phyloP scores from a whole-genome alignment of 2,797 vertebrate genomes.

The Catostomus latipinnis region DNA sequence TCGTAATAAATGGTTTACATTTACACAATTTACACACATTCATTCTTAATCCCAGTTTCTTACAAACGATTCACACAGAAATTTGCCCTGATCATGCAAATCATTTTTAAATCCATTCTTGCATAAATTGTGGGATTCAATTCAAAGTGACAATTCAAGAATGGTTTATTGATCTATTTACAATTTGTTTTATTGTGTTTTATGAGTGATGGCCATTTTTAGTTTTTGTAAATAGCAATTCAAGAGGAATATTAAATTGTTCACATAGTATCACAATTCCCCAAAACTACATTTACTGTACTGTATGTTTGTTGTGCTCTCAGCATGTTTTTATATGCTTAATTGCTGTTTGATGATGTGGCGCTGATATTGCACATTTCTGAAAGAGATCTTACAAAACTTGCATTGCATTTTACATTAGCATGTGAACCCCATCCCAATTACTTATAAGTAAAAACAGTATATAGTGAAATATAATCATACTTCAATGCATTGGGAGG shows the following conservation, averaged over 20 bases:
- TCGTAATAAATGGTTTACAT: no score
- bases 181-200: neutral
- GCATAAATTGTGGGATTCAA: neutral
- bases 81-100: no score
- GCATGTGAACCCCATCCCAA: neutral
- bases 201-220: neutral
- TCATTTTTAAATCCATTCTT: neutral
- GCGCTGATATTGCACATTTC: neutral
- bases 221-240: neutral
- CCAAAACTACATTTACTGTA: neutral
- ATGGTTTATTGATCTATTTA: neutral
- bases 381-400: neutral
- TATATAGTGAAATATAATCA: neutral
- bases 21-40: no score
- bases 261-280: neutral
- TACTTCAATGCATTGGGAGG: conserved; percentile 62
- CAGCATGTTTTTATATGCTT: neutral
- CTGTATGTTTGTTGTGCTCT: neutral
- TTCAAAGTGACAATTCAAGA: neutral
- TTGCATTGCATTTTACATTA: neutral
- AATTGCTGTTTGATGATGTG: neutral
- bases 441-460: neutral
- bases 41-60: no score
- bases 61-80: no score
- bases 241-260: neutral